phyloP scores from a whole-genome alignment of 1,140 invertebrate species.

The Drosophila mayri region DNA sequence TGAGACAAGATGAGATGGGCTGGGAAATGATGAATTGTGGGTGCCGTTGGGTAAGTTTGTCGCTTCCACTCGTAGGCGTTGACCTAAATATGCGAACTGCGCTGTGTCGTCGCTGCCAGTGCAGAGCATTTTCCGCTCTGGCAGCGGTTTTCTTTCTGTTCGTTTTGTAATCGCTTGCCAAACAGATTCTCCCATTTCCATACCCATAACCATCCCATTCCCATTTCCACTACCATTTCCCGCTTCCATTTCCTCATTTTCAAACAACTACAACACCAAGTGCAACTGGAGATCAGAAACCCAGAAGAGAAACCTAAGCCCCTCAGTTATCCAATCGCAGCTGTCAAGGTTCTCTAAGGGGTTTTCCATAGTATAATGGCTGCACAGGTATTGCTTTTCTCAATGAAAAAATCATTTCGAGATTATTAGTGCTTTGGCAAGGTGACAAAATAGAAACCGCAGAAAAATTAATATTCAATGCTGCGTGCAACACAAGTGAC shows the following conservation, averaged over 20 bases:
- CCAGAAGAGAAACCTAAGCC: constrained; percentile 34
- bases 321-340: constrained; percentile 53
- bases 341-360: constrained; percentile 65
- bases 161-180: constrained; percentile 76
- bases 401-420: constrained; percentile 50
- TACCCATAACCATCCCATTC: neutral
- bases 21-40: constrained; percentile 78
- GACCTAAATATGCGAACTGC: constrained; percentile 72
- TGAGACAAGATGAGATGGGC: constrained; percentile 26
- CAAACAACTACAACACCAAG: constrained; percentile 49
- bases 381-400: constrained; percentile 44
- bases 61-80: constrained; percentile 76
- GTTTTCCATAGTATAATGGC: constrained; percentile 1
- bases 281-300: constrained; percentile 63
- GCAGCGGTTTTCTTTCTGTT: constrained; percentile 61
- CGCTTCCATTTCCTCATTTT: constrained; percentile 31
- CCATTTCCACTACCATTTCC: constrained; percentile 41
- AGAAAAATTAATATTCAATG: constrained; percentile 75
- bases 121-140: constrained; percentile 63
- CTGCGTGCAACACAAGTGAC: constrained; percentile 45
- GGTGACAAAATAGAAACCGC: constrained; percentile 69
- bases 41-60: constrained; percentile 77
- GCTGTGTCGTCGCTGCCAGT: constrained; percentile 28
- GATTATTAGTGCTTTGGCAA: constrained; percentile 57
- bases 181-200: constrained; percentile 44